These are phyloP conservation scores for Tenthredo amoena DNA, from an alignment of 2,888 invertebrate species.

Conservation along the genomic window DNA sequence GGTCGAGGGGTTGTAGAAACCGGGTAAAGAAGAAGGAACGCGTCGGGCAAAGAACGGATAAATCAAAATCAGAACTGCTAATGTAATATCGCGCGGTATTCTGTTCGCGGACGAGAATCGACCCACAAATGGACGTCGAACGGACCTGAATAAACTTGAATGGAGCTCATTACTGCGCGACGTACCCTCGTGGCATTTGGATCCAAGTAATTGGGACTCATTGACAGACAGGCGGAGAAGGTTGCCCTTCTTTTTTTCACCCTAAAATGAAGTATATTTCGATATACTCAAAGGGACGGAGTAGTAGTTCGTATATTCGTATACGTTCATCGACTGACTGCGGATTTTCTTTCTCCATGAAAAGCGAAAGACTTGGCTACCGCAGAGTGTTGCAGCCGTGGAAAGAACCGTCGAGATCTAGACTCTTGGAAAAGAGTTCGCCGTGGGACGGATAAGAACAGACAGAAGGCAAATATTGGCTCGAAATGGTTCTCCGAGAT, in stretches of 20 bases:
- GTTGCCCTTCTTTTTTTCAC: background rate
- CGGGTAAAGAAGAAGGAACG: background rate
- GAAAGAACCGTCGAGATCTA: slow-evolving; percentile 7
- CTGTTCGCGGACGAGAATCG: slow-evolving; percentile 37
- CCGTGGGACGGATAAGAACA: background rate
- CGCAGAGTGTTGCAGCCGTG: slow-evolving; percentile 9
- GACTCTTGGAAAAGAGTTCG: slow-evolving; percentile 25
- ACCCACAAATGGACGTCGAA: slow-evolving; percentile 42
- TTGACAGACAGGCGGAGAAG: slow-evolving; percentile 29
- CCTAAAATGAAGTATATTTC: slow-evolving; percentile 3
- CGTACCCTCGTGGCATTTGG: slow-evolving; percentile 37
- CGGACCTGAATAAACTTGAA: slow-evolving; percentile 46
- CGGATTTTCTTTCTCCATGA: background rate
- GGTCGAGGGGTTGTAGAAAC: background rate
- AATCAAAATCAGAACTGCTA: slow-evolving; percentile 48
- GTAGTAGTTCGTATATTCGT: background rate
- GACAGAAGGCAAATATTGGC: slow-evolving; percentile 44
- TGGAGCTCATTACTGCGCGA: slow-evolving; percentile 33
- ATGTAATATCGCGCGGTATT: slow-evolving; percentile 37
- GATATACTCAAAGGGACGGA: background rate
- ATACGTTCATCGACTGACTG: background rate
- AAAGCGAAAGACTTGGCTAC: background rate
- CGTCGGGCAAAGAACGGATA: slow-evolving; percentile 34
- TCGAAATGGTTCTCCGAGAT: slow-evolving; percentile 33
- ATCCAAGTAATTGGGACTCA: slow-evolving; percentile 47